Conservation (phyloP, 2,797 vertebrate genomes). For the Artibeus jamaicensis region DNA sequence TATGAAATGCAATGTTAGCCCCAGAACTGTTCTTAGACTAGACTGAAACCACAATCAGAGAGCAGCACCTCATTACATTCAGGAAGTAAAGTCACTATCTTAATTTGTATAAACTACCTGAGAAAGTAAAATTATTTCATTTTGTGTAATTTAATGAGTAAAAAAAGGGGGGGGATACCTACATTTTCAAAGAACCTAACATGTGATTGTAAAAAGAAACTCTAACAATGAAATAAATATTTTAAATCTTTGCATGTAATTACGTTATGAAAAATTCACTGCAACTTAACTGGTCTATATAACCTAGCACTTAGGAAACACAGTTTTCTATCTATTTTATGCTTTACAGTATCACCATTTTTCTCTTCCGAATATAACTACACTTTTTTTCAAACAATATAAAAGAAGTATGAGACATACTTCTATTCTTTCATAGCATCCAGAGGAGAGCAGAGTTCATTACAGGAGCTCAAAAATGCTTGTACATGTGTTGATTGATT, state of each 20-base stretch:
- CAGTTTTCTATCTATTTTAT: neutral
- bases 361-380: slow-evolving; percentile 3
- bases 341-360: neutral
- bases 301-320: neutral
- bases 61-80: neutral
- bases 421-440: neutral
- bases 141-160: neutral
- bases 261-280: neutral
- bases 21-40: neutral
- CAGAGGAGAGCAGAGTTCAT: slow-evolving; percentile 21
- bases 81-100: neutral
- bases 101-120: slow-evolving; percentile 32
- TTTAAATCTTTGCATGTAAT: neutral
- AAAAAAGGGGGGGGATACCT: neutral
- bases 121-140: slow-evolving; percentile 34
- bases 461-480: slow-evolving; percentile 8
- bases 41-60: neutral
- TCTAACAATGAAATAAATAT: neutral
- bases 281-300: neutral
- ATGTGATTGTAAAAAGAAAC: neutral
- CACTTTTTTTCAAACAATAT: neutral
- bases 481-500: slow-evolving; percentile 43
- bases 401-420: neutral
- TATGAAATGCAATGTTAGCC: neutral
- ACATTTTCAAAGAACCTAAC: neutral